These are phyloP conservation scores for Oryzias melastigma DNA, from an alignment of 2,113 vertebrate species.

Conservation along the genomic window DNA sequence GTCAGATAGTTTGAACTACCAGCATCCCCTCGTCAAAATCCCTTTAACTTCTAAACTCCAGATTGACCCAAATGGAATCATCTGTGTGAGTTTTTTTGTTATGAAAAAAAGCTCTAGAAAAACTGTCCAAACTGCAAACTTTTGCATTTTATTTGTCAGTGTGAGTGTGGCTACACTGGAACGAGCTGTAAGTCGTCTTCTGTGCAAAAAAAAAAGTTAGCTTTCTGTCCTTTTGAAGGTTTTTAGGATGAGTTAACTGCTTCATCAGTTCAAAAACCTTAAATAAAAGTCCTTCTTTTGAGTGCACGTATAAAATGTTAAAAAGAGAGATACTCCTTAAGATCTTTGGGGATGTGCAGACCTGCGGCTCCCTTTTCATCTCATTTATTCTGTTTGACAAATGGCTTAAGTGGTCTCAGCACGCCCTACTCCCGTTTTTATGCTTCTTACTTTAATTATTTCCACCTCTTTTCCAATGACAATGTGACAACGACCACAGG, in stretches of 20 bases:
- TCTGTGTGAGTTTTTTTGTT: no score
- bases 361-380: slow-evolving; percentile 58
- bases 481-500: slow-evolving; percentile 68
- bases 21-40: no score
- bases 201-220: no score
- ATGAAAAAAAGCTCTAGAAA: no score
- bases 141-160: not conserved
- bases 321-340: slow-evolving; percentile 15
- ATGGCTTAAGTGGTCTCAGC: slow-evolving; percentile 55
- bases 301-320: slow-evolving; percentile 3
- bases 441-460: slow-evolving; percentile 69
- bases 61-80: no score
- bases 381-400: slow-evolving; percentile 50
- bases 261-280: slow-evolving; percentile 14
- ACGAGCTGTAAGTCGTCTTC: no score
- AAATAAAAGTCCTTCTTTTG: slow-evolving; percentile 23
- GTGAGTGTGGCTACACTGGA: no score
- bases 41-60: no score
- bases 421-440: slow-evolving; percentile 49
- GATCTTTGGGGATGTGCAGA: slow-evolving; percentile 29
- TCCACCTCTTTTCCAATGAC: slow-evolving; percentile 61
- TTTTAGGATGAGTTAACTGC: slow-evolving; percentile 1
- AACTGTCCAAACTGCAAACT: no score
- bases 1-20: no score
- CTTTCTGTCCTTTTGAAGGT: not conserved